Evolutionary conservation across 1,140 invertebrate species (phyloP).

Genomic region (Philopotamus ludificatus): DNA sequence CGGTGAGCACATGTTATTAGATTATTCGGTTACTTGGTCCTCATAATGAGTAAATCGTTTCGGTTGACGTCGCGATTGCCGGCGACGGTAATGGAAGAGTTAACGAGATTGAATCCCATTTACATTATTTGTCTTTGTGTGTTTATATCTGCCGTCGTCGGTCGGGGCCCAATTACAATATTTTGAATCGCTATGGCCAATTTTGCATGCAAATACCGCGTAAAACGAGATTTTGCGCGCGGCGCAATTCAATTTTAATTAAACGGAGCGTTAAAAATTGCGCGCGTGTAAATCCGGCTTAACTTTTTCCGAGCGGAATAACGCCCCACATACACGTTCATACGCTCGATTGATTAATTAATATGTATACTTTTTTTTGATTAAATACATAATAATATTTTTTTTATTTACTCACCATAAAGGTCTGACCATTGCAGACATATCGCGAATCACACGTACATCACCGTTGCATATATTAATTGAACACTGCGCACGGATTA

Average conservation of each 20-base stretch:
- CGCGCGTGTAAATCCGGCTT: too few species aligned
- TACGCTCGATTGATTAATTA: too few species aligned
- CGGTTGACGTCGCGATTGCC: constrained; percentile 36
- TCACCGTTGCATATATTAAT: not conserved
- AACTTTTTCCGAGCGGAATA: too few species aligned
- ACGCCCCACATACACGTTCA: too few species aligned
- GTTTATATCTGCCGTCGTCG: constrained; percentile 2
- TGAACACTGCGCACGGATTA: not conserved
- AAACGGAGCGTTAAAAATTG: too few species aligned
- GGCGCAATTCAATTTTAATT: not conserved
- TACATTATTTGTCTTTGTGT: constrained; percentile 33
- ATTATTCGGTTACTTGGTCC: constrained; percentile 40
- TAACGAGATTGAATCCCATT: constrained; percentile 39
- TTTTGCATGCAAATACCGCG: not conserved
- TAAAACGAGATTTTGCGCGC: not conserved
- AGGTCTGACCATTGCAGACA: constrained; percentile 56
- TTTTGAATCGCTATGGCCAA: not conserved
- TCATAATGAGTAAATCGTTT: constrained; percentile 38
- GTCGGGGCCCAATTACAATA: not conserved
- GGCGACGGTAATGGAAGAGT: constrained; percentile 28
- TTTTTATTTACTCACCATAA: constrained; percentile 58
- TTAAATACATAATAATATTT: too few species aligned
- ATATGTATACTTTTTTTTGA: too few species aligned
- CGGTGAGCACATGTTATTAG: constrained; percentile 38
- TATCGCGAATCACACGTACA: constrained; percentile 44